Evolutionary conservation across 2,888 invertebrate genomes (phyloP).

Genomic region (Eupithecia dodoneata): DNA sequence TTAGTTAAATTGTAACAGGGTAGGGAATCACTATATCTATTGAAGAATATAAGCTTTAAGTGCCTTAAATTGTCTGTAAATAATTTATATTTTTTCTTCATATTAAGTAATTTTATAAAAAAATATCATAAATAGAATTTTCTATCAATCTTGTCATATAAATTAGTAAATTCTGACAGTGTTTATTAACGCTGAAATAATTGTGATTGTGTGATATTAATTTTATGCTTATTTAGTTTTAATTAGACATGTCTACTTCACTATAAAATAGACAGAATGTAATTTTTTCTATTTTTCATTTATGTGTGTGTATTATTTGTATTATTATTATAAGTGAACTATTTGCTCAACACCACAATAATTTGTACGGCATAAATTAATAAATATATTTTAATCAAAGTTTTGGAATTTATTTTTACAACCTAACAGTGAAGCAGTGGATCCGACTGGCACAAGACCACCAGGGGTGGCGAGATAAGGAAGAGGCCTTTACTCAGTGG

Average conservation of each 20-base stretch:
- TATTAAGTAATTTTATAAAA: neutral
- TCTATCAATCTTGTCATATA: neutral
- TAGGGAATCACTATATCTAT: neutral
- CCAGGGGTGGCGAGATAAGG: too few relatives aligned
- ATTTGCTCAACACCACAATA: slow-evolving; percentile 1
- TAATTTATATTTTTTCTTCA: neutral
- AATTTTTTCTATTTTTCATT: neutral
- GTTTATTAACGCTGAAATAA: neutral
- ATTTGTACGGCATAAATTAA: neutral
- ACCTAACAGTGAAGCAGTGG: neutral
- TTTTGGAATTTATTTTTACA: neutral
- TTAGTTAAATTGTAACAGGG: neutral
- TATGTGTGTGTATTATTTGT: neutral
- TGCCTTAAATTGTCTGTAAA: slow-evolving; percentile 1
- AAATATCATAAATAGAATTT: too few relatives aligned
- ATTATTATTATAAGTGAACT: neutral
- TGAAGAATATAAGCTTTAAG: neutral
- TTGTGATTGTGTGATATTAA: slow-evolving; percentile 1
- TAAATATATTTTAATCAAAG: neutral
- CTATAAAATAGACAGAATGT: neutral
- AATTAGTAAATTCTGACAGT: neutral
- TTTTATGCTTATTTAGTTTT: neutral
- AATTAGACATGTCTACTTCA: neutral
- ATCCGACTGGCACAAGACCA: too few relatives aligned
- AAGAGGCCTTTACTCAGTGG: too few relatives aligned